Evolutionary conservation across 2,113 vertebrate species (phyloP).

Genomic region (Eublepharis macularius): DNA sequence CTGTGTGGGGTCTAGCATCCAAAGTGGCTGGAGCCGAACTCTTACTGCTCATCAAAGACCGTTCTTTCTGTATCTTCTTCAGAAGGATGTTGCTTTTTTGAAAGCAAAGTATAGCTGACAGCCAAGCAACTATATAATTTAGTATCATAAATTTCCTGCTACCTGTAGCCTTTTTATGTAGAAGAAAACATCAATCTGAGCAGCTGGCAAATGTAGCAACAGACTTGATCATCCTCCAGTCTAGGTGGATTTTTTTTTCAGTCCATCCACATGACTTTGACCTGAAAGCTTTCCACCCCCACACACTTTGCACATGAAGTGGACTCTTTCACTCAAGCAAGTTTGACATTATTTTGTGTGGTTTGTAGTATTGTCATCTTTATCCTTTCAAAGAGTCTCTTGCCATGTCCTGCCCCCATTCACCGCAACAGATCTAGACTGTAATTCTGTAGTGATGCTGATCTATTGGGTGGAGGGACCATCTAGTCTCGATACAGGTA

Average conservation of each 20-base stretch:
- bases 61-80: neutral
- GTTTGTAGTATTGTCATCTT: neutral
- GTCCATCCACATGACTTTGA: neutral
- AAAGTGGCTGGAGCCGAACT: conserved; percentile 27
- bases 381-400: neutral
- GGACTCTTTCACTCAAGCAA: neutral
- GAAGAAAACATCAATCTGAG: conserved; percentile 10
- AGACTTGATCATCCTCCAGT: conserved; percentile 28
- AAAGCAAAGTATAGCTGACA: neutral
- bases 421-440: neutral
- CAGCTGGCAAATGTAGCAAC: accelerated
- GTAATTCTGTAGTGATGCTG: neutral
- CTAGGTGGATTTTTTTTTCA: conserved; percentile 17
- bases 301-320: neutral
- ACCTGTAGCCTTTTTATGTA: neutral
- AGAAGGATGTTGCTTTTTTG: conserved; percentile 1
- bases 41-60: neutral
- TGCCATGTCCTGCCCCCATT: too few relatives aligned
- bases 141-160: neutral
- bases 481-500: neutral
- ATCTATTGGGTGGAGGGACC: neutral
- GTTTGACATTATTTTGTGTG: neutral
- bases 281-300: neutral
- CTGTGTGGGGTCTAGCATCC: neutral
- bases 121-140: conserved; percentile 6